Evolutionary conservation across 2,797 vertebrate species (phyloP).

Genomic region (Sebastiscus albofasciatus): DNA sequence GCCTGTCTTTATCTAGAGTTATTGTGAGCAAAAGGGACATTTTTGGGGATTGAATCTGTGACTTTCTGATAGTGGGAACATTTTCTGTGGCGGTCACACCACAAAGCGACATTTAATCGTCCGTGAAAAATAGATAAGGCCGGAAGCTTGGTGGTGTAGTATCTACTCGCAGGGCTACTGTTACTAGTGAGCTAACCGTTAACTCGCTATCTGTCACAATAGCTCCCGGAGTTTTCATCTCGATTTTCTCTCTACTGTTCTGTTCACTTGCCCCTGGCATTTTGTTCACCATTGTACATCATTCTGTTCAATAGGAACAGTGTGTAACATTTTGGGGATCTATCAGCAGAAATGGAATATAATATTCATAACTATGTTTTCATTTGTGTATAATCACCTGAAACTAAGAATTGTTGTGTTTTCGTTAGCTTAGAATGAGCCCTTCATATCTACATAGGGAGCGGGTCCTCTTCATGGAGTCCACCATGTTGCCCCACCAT

Average conservation of each 20-base stretch:
- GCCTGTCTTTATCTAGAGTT: neutral
- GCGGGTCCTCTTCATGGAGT: too few species aligned
- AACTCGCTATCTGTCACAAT: neutral
- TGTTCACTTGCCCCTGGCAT: neutral
- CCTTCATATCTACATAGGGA: too few species aligned
- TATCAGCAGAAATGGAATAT: too few species aligned
- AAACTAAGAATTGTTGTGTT: too few species aligned
- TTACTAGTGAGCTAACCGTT: neutral
- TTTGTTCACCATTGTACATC: neutral
- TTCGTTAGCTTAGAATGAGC: accelerated
- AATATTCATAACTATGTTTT: too few species aligned
- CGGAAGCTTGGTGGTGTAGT: neutral
- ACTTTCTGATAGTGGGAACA: neutral
- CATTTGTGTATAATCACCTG: too few species aligned
- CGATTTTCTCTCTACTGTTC: neutral
- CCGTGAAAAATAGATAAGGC: neutral
- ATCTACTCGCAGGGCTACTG: neutral
- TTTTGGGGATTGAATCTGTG: neutral
- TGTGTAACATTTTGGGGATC: too few species aligned
- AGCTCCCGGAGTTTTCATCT: neutral
- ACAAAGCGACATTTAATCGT: neutral
- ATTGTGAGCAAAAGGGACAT: neutral
- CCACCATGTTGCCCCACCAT: too few species aligned
- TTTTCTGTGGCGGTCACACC: neutral
- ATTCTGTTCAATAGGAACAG: neutral